Base-by-base conservation (phyloP, 2,888 invertebrate species). In the Protodeltote pygarga region DNA sequence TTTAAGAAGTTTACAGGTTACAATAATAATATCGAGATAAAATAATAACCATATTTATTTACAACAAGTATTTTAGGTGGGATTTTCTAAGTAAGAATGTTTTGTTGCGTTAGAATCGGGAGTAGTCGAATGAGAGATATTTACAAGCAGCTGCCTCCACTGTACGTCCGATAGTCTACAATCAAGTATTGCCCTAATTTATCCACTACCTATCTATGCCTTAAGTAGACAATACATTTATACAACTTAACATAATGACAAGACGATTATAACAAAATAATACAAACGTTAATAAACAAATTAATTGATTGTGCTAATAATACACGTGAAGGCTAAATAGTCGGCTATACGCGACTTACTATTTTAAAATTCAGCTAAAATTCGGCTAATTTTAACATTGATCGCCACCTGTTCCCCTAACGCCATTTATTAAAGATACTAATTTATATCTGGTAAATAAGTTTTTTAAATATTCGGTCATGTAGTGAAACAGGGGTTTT, bases 161-260 rank as follows among this genome's bases (percentile, higher is more conserved):
- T 55, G 52, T 65, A 63, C 66, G 64, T 67, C 71, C 67, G 70
- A 79, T 75, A 81, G 57, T 76, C 83, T 87, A 87, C 75, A 51
- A 65, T 74, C 71, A 73, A 80, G 76, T 89, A 86, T 87, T 86
- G 81, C 84, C 82, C 89, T 89, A 89, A 79, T 85, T 88, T 88
- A 88, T n/a, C 81, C 83, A 81, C 88, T 90, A 89, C 85, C 90
- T 90, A 90, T 79, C 89, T 90, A 90, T 83, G 83, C 81, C 86
- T 89, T 90, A 89, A 83, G 75, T 83, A 85, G 88, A 90, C 88
- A 83, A 81, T 87, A 86, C 83, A 88, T 90, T 90, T 91, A 87
- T 89, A 91, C 89, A 91, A 89, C 91, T 91, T 91, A 92, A 88
- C 85, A 84, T 92, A 92, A 89, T 92, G 91, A 92, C 91, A 89